Percentiles rank a stretch among this genome's conserved stretches.
These are phyloP conservation scores for Trachelus iudaicus DNA, from an alignment of 2,888 invertebrate genomes.

Conservation along the genomic window DNA sequence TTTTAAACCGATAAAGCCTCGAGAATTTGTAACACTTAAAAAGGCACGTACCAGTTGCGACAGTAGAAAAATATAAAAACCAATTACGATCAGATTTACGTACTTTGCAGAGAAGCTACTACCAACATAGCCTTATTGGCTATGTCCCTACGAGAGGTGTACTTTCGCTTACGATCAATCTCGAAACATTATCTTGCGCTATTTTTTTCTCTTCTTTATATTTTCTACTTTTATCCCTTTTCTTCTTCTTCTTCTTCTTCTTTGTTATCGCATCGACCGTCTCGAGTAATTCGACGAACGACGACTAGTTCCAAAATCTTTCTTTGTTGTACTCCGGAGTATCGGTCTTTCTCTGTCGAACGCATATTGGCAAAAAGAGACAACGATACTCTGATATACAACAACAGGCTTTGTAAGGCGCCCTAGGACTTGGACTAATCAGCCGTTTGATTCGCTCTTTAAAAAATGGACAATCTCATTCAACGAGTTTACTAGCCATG, in stretches of 20 bases:
- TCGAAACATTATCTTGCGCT: background rate
- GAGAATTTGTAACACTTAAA: constrained; percentile 33
- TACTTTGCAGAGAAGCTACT: constrained; percentile 32
- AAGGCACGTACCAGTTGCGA: constrained; percentile 51
- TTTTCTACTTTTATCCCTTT: background rate
- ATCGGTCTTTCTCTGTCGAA: too few relatives aligned
- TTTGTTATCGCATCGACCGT: background rate
- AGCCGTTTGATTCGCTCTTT: background rate
- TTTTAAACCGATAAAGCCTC: background rate
- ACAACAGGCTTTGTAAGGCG: background rate
- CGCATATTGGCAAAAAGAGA: too few relatives aligned
- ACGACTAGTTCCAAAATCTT: background rate
- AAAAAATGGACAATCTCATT: background rate
- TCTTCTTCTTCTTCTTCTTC: background rate
- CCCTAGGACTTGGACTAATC: background rate
- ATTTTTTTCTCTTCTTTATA: constrained; percentile 20
- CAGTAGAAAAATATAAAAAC: constrained; percentile 54
- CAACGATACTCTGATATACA: background rate
- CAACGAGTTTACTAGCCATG: background rate
- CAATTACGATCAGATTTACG: constrained; percentile 18
- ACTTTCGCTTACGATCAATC: background rate
- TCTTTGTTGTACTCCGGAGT: too few relatives aligned
- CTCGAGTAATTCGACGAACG: background rate
- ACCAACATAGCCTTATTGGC: constrained; percentile 28
- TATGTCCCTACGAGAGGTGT: constrained; percentile 22